These are phyloP conservation scores for Poeciliopsis retropinna DNA, from an alignment of 2,113 vertebrate genomes.

Conservation along the genomic window DNA sequence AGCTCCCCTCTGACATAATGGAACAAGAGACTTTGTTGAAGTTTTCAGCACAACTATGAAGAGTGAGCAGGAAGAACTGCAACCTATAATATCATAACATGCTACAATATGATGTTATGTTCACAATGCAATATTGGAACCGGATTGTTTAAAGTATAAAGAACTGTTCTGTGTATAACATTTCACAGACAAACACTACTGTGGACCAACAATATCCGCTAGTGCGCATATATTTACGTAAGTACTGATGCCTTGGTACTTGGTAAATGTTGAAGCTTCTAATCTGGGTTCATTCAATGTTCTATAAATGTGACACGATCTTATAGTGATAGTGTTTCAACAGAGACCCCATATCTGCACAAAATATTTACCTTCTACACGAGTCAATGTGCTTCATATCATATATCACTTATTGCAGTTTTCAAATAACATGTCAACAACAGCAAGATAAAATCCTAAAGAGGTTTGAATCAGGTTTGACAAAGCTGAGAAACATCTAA, in stretches of 20 bases:
- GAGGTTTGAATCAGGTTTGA: too few relatives aligned
- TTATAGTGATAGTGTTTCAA: background rate
- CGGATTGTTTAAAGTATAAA: background rate
- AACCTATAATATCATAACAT: background rate
- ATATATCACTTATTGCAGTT: background rate
- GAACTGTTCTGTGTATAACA: background rate
- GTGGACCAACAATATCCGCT: background rate
- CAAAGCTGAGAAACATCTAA: too few relatives aligned
- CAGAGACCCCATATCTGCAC: background rate
- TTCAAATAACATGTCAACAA: too few relatives aligned
- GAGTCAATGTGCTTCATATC: background rate
- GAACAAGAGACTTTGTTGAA: conserved; percentile 15
- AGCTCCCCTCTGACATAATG: conserved; percentile 29
- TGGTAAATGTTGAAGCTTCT: background rate
- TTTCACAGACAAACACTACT: background rate
- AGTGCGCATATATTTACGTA: background rate
- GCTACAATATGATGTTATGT: background rate
- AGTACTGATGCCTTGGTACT: background rate
- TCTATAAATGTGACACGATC: background rate
- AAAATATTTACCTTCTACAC: background rate
- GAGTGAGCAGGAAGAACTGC: background rate
- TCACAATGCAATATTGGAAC: background rate
- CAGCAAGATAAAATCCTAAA: too few relatives aligned
- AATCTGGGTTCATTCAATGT: background rate
- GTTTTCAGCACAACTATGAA: conserved; percentile 5